A percentile compares a stretch with the other conserved stretches of the same genome.
These are phyloP conservation scores for Priocnemis perturbator DNA, from an alignment of 2,888 invertebrate species.

Conservation along the genomic window DNA sequence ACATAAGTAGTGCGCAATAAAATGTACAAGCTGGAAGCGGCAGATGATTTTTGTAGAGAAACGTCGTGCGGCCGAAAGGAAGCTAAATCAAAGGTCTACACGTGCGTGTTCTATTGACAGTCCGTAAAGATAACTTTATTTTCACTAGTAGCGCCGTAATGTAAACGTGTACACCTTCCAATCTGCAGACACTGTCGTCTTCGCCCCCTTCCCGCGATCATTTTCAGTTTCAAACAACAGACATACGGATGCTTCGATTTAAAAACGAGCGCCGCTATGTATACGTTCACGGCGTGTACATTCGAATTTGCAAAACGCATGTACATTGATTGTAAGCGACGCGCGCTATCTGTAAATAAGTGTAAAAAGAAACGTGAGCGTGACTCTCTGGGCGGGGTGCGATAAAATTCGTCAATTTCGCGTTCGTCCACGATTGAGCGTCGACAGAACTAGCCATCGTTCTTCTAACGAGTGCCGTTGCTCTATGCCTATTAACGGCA, in stretches of 20 bases:
- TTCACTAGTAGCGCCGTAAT: conserved; percentile 20
- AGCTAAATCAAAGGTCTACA: not conserved
- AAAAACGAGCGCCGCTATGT: not conserved
- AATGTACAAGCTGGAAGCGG: too few relatives aligned
- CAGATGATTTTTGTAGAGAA: not conserved
- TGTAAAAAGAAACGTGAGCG: conserved; percentile 17
- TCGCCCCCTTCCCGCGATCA: conserved; percentile 16
- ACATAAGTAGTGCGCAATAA: too few relatives aligned
- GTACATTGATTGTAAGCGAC: not conserved
- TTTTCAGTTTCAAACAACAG: conserved; percentile 8
- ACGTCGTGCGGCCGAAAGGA: not conserved
- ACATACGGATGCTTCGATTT: not conserved
- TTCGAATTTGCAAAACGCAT: too few relatives aligned
- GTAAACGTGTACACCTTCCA: conserved; percentile 12
- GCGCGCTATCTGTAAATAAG: conserved; percentile 37
- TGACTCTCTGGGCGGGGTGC: too few relatives aligned
- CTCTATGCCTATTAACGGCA: too few relatives aligned
- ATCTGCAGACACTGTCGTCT: conserved; percentile 16
- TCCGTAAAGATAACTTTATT: conserved; percentile 26
- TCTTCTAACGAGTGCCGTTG: too few relatives aligned
- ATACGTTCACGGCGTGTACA: too few relatives aligned
- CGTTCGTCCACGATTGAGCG: too few relatives aligned
- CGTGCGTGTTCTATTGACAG: not conserved
- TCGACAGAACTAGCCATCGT: too few relatives aligned
- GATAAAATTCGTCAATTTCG: too few relatives aligned